phyloP scores from a whole-genome alignment of 2,797 vertebrate species.

The Natrix natrix region DNA sequence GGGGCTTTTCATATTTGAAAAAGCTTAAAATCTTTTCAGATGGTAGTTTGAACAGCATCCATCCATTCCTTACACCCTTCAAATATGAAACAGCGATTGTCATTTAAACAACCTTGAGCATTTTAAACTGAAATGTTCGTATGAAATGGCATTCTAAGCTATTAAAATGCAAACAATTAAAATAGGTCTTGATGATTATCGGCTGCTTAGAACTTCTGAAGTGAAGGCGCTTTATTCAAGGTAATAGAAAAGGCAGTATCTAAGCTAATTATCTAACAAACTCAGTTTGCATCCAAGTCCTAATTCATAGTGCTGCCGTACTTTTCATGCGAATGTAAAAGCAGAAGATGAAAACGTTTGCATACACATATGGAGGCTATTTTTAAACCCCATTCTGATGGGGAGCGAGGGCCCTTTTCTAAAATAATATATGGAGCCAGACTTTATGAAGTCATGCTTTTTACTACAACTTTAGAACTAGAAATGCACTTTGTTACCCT shows the following conservation, averaged over 20 bases:
- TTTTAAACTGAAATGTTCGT: neutral
- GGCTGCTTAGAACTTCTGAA: neutral
- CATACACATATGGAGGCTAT: neutral
- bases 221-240: neutral
- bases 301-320: neutral
- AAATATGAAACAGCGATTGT: constrained; percentile 1
- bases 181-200: neutral
- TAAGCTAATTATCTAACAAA: neutral
- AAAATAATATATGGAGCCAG: constrained; percentile 33
- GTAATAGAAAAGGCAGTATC: neutral
- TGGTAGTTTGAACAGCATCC: neutral
- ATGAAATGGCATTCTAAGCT: neutral
- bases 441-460: constrained; percentile 14
- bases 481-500: constrained; percentile 5
- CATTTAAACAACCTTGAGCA: neutral
- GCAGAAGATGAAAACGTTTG: constrained; percentile 4
- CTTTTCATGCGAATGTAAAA: constrained; percentile 22
- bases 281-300: neutral
- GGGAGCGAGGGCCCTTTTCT: neutral
- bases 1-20: constrained; percentile 53
- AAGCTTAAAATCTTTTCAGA: constrained; percentile 44
- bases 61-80: neutral
- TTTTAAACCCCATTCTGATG: constrained; percentile 25
- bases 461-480: neutral
- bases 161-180: neutral